Percentiles rank a stretch among this genome's conserved stretches.
Evolutionary conservation across 2,888 invertebrate genomes (phyloP).

Genomic region (Bimastos eiseni): DNA sequence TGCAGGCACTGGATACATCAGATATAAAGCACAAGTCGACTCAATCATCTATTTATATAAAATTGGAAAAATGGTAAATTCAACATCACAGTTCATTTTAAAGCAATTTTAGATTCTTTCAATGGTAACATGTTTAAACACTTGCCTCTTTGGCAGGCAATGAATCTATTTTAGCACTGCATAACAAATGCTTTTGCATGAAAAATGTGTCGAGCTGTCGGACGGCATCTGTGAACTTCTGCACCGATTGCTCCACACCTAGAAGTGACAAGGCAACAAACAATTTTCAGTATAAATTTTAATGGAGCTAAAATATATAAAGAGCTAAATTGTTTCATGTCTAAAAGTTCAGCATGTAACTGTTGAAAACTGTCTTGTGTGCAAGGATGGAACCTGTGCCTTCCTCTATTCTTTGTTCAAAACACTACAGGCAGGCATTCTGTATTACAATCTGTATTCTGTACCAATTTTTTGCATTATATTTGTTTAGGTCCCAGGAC

Average conservation of each 20-base stretch:
- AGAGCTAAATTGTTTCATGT: too few relatives aligned
- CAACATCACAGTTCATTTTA: not conserved
- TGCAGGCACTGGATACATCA: too few relatives aligned
- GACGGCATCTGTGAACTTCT: conserved; percentile 9
- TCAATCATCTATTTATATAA: conserved; percentile 2
- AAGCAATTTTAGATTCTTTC: not conserved
- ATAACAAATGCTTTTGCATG: conserved; percentile 21
- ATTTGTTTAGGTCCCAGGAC: not conserved
- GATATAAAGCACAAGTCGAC: too few relatives aligned
- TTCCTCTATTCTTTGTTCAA: too few relatives aligned
- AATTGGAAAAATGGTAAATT: not conserved
- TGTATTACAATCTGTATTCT: too few relatives aligned
- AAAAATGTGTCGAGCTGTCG: conserved; percentile 25
- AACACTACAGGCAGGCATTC: too few relatives aligned
- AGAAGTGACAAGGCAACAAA: not conserved
- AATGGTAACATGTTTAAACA: not conserved
- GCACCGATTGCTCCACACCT: conserved; percentile 18
- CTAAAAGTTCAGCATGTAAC: too few relatives aligned
- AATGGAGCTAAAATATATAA: too few relatives aligned
- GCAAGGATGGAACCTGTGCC: too few relatives aligned
- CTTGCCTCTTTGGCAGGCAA: conserved; percentile 3
- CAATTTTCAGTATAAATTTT: not conserved
- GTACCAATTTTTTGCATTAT: not conserved
- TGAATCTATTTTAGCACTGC: not conserved
- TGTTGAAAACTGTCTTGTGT: too few relatives aligned